Evolutionary conservation across 2,797 vertebrate genomes (phyloP), one percentile per base, ranked within the genome.

Genomic region (Cuculus canorus): DNA sequence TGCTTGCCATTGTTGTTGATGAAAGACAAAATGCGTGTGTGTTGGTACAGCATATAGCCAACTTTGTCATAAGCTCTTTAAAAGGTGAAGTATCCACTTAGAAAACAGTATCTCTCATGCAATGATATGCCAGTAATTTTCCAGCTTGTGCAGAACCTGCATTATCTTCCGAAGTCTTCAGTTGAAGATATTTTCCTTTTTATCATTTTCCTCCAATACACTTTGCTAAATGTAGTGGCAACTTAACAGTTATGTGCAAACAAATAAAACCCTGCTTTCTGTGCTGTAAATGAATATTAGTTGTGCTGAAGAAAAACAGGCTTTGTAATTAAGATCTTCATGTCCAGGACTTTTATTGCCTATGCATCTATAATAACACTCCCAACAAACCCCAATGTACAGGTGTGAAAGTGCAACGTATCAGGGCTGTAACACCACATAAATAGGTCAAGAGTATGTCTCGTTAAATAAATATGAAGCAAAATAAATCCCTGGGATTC

Each of bases 61-160:
- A 64, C 27, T 80, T 82, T 86, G 41, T 95, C 96, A 96, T 97
- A 97, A 97, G 78, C 89, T 91, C 86, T 96, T 96, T 96, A 95
- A 93, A 98, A 97, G 96, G 96, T 96, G 96, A 97, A 97, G 80
- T 84, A 90, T 88, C 91, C 92, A 93, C 94, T 98, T 97, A 87
- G 92, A 93, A 97, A 96, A 83, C 79, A 96, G 88, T 59, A 94
- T 95, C 86, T 81, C 86, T 97, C 86, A 65, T 90, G 95, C 86
- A 86, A 92, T 86, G 83, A 96, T 93, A 96, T 92, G 93, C 73
- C 81, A 82, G 77, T 79, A 95, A 95, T 98, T 97, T 97, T 90
- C 93, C 54, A 90, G 90, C 85, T 95, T 95, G 91, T 92, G 92
- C 71, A 82, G 65, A 96, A 75, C 53, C 69, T 90, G 54, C 43